Conservation (phyloP, 2,888 invertebrate species). For the Ceramica pisi region DNA sequence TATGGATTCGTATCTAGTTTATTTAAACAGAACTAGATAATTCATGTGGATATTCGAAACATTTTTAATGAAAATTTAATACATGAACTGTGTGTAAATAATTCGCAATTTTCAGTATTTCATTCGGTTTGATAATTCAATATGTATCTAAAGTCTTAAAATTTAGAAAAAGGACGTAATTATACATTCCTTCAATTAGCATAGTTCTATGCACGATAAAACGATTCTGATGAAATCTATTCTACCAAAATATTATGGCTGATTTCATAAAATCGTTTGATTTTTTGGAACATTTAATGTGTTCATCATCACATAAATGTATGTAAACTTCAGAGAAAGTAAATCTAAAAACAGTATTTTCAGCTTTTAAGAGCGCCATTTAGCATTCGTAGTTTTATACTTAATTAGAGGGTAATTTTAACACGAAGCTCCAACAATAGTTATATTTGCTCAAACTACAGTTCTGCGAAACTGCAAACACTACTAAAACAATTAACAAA, state of each 20-base stretch:
- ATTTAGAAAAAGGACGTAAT: too few species aligned
- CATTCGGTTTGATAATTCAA: not conserved
- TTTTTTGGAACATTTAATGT: not conserved
- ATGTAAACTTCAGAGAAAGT: not conserved
- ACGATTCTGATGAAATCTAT: too few species aligned
- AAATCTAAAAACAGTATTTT: not conserved
- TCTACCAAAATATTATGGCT: too few species aligned
- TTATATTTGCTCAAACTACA: slow-evolving; percentile 25
- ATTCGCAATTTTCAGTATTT: not conserved
- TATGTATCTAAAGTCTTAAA: too few species aligned
- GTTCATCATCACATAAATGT: not conserved
- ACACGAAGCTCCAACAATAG: slow-evolving; percentile 27
- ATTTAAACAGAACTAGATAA: not conserved
- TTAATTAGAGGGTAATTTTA: slow-evolving; percentile 1
- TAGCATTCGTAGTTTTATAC: not conserved
- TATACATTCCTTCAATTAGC: too few species aligned
- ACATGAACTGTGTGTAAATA: not conserved
- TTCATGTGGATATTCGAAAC: not conserved
- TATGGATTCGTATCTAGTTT: not conserved
- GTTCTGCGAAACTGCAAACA: slow-evolving; percentile 46
- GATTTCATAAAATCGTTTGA: too few species aligned
- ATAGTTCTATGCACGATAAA: too few species aligned
- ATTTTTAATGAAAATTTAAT: not conserved
- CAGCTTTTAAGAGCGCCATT: not conserved
- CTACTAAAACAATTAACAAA: slow-evolving; percentile 60